Conservation (phyloP, 2,797 vertebrate genomes). For the Limosa lapponica region DNA sequence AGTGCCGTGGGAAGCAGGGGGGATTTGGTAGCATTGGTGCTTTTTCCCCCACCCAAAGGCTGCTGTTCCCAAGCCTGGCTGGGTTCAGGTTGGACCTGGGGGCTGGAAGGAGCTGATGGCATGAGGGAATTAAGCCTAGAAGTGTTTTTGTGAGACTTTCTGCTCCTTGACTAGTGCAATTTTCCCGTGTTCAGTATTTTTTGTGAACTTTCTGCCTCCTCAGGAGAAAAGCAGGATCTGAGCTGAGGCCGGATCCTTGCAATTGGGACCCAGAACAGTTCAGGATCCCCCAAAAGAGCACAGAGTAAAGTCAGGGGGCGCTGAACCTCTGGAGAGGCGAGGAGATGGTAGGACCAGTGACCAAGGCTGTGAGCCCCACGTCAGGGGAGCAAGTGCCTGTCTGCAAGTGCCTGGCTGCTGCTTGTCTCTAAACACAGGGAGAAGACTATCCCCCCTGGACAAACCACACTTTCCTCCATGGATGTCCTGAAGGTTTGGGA, state of each 20-base stretch:
- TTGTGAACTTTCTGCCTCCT: neutral
- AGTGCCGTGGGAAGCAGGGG: accelerated
- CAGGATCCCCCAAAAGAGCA: neutral
- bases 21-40: neutral
- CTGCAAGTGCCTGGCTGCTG: neutral
- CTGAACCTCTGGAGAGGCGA: neutral
- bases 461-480: neutral
- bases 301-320: neutral
- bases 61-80: neutral
- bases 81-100: neutral
- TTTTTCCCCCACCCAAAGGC: neutral
- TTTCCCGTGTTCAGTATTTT: neutral
- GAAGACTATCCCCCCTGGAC: neutral
- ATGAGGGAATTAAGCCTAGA: neutral
- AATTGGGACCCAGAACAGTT: neutral
- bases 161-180: neutral
- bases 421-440: neutral
- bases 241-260: neutral
- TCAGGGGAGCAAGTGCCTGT: neutral
- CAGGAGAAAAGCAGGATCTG: neutral
- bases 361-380: neutral
- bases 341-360: neutral
- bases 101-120: neutral
- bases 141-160: neutral
- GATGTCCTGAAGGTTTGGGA: neutral